Evolutionary conservation across 2,113 vertebrate species (phyloP).

Genomic region (Progne subis): DNA sequence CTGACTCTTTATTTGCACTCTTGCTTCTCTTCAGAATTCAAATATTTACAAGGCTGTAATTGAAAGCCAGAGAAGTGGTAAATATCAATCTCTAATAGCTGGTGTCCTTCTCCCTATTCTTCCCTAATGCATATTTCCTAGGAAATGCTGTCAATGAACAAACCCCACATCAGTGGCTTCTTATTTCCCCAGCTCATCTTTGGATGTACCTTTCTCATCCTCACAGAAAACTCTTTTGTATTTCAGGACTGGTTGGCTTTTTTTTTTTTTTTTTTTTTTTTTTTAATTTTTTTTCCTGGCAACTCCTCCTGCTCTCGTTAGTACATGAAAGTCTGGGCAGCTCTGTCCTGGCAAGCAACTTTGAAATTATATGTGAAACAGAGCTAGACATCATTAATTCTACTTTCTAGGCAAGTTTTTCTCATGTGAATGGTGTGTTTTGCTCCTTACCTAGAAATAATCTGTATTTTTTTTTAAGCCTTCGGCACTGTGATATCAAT

Average conservation of each 20-base stretch:
- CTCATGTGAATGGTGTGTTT: background rate
- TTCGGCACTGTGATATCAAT: background rate
- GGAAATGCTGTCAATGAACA: background rate
- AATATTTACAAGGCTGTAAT: background rate
- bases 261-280: background rate
- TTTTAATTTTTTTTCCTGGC: background rate
- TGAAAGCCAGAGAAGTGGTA: background rate
- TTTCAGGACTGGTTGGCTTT: background rate
- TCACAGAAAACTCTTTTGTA: background rate
- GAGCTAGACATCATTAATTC: background rate
- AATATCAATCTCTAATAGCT: background rate
- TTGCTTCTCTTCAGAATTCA: background rate
- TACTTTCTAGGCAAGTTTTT: background rate
- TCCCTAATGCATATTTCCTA: background rate
- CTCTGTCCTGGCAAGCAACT: background rate
- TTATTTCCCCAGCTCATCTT: background rate
- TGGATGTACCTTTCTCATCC: background rate
- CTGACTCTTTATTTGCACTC: background rate
- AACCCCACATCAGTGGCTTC: background rate
- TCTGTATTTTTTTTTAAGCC: background rate
- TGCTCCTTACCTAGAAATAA: background rate
- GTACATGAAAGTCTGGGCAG: background rate
- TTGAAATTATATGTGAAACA: background rate
- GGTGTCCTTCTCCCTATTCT: background rate
- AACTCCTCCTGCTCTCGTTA: background rate